phyloP scores from a whole-genome alignment of 2,888 invertebrate species.

The Oegoconia quadripuncta region DNA sequence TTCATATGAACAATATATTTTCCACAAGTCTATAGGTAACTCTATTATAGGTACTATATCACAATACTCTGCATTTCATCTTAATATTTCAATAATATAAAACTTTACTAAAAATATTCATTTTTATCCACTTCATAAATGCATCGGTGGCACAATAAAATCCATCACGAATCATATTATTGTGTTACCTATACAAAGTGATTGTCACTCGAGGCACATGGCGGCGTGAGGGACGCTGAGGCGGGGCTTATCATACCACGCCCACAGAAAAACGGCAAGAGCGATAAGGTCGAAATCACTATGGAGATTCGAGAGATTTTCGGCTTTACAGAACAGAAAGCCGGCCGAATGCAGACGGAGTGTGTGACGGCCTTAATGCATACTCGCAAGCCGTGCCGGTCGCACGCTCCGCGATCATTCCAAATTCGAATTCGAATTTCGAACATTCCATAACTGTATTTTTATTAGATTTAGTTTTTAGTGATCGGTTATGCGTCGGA shows the following conservation, averaged over 20 bases:
- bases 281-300: conserved; percentile 74
- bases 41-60: no score
- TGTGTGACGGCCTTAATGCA: conserved; percentile 64
- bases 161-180: conserved; percentile 79
- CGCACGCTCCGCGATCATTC: conserved; percentile 58
- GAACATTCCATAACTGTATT: conserved; percentile 26
- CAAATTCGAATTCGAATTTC: conserved; percentile 38
- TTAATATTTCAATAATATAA: no score
- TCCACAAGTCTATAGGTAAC: no score
- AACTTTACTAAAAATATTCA: no score
- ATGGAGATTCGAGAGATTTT: conserved; percentile 62
- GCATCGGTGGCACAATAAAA: conserved; percentile 74
- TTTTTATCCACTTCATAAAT: no score
- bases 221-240: conserved; percentile 55
- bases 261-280: conserved; percentile 48
- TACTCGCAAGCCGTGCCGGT: conserved; percentile 58
- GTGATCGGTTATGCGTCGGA: conserved; percentile 22
- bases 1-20: no score
- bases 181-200: conserved; percentile 79
- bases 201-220: conserved; percentile 75
- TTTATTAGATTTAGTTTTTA: conserved; percentile 19
- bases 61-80: no score
- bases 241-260: conserved; percentile 59
- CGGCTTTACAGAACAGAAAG: conserved; percentile 63
- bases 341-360: conserved; percentile 43